Conservation (phyloP, 2,113 vertebrate species). For the Excalfactoria chinensis region DNA sequence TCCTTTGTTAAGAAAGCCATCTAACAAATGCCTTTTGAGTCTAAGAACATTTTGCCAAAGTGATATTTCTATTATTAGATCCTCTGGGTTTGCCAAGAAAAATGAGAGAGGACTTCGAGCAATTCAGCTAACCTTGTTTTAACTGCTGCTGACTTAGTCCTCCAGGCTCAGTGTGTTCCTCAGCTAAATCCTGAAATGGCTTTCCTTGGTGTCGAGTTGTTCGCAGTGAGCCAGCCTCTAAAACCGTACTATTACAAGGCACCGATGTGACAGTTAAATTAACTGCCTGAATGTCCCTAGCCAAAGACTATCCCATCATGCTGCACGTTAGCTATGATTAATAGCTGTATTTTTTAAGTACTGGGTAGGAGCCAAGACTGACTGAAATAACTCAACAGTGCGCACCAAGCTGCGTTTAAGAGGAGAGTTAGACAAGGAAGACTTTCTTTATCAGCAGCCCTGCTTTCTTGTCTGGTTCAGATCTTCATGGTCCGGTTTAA, state of each 20-base stretch:
- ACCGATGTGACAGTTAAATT: background rate
- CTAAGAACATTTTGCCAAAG: background rate
- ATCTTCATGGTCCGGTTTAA: background rate
- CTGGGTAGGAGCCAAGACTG: slow-evolving; percentile 8
- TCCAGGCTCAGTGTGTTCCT: background rate
- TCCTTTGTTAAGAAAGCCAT: background rate
- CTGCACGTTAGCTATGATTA: background rate
- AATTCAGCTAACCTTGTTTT: background rate
- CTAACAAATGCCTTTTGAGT: background rate
- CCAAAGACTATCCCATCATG: background rate
- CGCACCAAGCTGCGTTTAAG: background rate
- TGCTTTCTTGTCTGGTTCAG: background rate
- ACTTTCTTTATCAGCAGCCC: background rate
- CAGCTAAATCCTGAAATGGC: slow-evolving; percentile 40
- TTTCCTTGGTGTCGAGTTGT: slow-evolving; percentile 33
- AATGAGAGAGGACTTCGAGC: background rate
- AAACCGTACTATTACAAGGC: slow-evolving; percentile 24
- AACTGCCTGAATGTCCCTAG: slow-evolving; percentile 8
- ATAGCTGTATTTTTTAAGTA: background rate
- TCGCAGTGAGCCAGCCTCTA: background rate
- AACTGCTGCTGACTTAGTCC: background rate
- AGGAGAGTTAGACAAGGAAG: background rate
- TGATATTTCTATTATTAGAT: background rate
- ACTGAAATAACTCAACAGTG: slow-evolving; percentile 29
- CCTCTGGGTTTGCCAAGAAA: background rate